Percentiles rank a stretch among this genome's conserved stretches.
Evolutionary conservation across 2,888 invertebrate species (phyloP).

Genomic region (Gastracanthus pulcherrimus): DNA sequence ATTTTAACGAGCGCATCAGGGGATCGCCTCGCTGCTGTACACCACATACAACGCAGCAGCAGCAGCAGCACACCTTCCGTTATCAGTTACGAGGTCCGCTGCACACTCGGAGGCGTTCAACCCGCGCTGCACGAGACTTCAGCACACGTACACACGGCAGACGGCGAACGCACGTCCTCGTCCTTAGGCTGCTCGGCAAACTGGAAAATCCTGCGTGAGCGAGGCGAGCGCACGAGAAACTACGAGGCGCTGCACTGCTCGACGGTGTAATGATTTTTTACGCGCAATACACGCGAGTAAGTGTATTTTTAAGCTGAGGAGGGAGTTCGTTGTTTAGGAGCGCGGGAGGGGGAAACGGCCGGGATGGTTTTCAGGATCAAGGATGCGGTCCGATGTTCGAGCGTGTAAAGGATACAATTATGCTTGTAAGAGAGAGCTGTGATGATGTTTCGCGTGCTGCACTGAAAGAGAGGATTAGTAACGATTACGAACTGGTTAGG

Average conservation of each 20-base stretch:
- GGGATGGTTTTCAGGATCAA: too few relatives aligned
- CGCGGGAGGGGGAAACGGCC: too few relatives aligned
- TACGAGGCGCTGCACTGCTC: neutral
- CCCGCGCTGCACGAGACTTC: constrained; percentile 59
- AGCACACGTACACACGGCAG: too few relatives aligned
- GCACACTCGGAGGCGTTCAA: constrained; percentile 74
- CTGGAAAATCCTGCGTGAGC: constrained; percentile 62
- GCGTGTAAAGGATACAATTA: too few relatives aligned
- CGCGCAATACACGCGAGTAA: constrained; percentile 24
- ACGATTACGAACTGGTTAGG: too few relatives aligned
- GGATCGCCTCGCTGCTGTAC: too few relatives aligned
- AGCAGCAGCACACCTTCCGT: constrained; percentile 64
- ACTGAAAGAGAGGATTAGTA: too few relatives aligned
- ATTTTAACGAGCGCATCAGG: constrained; percentile 27
- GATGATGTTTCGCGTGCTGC: too few relatives aligned
- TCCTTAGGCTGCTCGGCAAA: constrained; percentile 62
- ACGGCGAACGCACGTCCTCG: constrained; percentile 35
- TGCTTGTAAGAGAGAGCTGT: too few relatives aligned
- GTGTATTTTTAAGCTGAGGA: too few relatives aligned
- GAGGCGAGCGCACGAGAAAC: neutral
- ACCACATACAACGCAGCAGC: neutral
- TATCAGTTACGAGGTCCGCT: constrained; percentile 73
- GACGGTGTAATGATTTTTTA: constrained; percentile 42
- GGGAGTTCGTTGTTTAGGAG: too few relatives aligned
- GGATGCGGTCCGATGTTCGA: too few relatives aligned